Evolutionary conservation across 2,888 invertebrate genomes (phyloP), one percentile per base, ranked within the genome.

Genomic region (Eulithis prunata): DNA sequence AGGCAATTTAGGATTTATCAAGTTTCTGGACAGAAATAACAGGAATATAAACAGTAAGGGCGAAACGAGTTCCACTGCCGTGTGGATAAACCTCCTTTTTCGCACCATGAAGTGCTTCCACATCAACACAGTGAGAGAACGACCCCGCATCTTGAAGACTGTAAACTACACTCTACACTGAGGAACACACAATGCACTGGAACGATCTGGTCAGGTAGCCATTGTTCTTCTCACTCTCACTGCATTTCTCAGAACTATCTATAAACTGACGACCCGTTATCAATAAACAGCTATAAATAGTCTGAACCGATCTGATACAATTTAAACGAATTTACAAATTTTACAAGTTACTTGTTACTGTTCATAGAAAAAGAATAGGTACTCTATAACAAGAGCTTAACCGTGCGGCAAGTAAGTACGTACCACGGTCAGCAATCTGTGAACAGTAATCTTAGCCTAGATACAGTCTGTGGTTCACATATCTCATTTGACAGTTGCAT

Each of bases 31-130:
- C 2, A n/a, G 7, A n/a, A 36, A 64, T 32, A 64, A 3, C 36
- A 59, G 0, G 10, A 59, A 43, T 45, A 59, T n/a, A 43, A 59
- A 64, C 12, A 64, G 11, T 5, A 56, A 12, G 3, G 64, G 55
- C 12, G 64, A 56, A 13, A 45, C 4, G 7, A 59, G 36, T 45
- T 64, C 64, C 12, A 64, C n/a, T 8, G 55, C 45, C 1, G 55
- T 62, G 32, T 59, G 55, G 45, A 55, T 62, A 41, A 57, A 64
- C 51, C 81, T 78, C 47, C 80, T 75, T 46, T 75, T 71, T 28
- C 85, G 76, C 32, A 84, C 84, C 56, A 78, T 75, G 3, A 78
- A 64, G 71, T 86, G 85, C 71, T 85, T 87, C 81, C 84, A 83
- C 80, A 86, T 78, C 52, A 86, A 71, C 36, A 86, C 81, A 28